phyloP scores from a whole-genome alignment of 2,888 invertebrate genomes.

The Aspidiotus destructor region DNA sequence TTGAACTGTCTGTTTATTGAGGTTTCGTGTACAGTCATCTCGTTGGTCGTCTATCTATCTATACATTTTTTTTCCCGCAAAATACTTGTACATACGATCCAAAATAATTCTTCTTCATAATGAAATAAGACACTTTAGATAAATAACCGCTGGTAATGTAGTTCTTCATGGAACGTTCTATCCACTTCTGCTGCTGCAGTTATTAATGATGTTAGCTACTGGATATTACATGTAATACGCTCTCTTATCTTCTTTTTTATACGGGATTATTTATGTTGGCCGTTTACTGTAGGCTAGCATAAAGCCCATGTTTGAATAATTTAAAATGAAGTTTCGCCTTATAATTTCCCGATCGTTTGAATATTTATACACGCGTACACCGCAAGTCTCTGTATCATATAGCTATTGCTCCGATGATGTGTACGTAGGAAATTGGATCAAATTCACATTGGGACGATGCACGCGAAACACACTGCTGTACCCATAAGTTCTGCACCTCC shows the following conservation, averaged over 20 bases:
- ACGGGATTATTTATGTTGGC: constrained; percentile 15
- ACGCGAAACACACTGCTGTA: too few relatives aligned
- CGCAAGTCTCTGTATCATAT: too few relatives aligned
- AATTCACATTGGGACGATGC: background rate
- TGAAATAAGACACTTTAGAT: too few relatives aligned
- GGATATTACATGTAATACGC: constrained; percentile 31
- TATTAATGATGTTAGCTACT: constrained; percentile 30
- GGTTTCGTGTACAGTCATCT: too few relatives aligned
- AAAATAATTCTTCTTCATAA: too few relatives aligned
- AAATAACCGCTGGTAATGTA: too few relatives aligned
- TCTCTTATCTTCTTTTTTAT: constrained; percentile 24
- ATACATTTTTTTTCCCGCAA: too few relatives aligned
- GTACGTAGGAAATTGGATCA: background rate
- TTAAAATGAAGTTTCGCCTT: constrained; percentile 24
- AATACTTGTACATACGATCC: too few relatives aligned
- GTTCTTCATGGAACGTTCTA: constrained; percentile 5
- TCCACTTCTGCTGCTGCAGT: constrained; percentile 18
- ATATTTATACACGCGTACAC: too few relatives aligned
- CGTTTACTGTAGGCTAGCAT: constrained; percentile 12
- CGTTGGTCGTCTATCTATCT: too few relatives aligned
- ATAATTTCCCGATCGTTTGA: constrained; percentile 1
- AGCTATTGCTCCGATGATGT: background rate
- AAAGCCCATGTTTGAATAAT: constrained; percentile 30
- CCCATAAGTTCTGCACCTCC: too few relatives aligned
- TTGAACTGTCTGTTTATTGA: too few relatives aligned